Percentiles rank a stretch among this genome's conserved stretches.
These are phyloP conservation scores for Gila orcuttii DNA, from an alignment of 2,113 vertebrate species.

Conservation along the genomic window DNA sequence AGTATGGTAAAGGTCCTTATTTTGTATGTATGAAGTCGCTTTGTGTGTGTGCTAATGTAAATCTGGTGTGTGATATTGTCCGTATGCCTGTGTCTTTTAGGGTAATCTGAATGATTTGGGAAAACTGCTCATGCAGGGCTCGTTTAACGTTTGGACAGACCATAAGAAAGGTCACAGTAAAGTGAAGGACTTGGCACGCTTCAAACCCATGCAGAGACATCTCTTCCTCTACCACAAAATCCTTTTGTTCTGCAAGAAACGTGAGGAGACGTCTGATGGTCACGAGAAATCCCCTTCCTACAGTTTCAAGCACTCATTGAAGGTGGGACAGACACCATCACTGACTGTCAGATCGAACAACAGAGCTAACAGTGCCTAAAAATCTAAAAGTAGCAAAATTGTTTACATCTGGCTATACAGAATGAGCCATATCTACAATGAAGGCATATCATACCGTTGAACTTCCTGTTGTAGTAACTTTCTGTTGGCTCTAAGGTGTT, in stretches of 20 bases:
- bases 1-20: neutral
- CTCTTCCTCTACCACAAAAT: conserved; percentile 92
- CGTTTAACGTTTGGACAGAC: conserved; percentile 92
- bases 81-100: conserved; percentile 59
- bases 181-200: conserved; percentile 93
- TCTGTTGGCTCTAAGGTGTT: neutral
- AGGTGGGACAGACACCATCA: conserved; percentile 75
- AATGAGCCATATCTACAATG: neutral
- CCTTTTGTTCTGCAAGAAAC: conserved; percentile 92
- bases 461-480: neutral
- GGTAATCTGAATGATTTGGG: conserved; percentile 88
- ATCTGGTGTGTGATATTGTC: neutral
- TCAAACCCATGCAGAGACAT: conserved; percentile 95
- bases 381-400: neutral
- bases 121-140: conserved; percentile 88
- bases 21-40: neutral
- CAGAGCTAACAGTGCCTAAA: neutral
- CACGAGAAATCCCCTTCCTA: conserved; percentile 90
- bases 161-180: conserved; percentile 93
- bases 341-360: neutral
- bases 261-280: conserved; percentile 85
- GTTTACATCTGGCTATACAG: neutral
- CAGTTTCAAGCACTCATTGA: conserved; percentile 92
- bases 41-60: neutral
- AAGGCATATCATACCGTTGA: neutral